phyloP scores from a whole-genome alignment of 2,113 vertebrate genomes.

The Alouatta palliata region DNA sequence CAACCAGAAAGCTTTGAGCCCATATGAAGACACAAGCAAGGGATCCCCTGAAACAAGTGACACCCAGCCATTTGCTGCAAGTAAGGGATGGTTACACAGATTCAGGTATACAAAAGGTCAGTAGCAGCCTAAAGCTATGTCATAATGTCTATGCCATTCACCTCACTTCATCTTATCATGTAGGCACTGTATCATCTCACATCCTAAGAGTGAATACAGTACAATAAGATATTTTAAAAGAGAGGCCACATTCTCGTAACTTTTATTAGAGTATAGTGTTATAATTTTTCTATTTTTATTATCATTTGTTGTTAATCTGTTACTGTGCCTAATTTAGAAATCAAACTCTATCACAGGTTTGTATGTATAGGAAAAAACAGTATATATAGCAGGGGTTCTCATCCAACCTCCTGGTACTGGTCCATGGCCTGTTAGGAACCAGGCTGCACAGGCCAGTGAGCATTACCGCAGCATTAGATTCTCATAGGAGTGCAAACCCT shows the following conservation, averaged over 20 bases:
- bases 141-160: not conserved
- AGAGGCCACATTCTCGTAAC: not conserved
- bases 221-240: not conserved
- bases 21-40: not conserved
- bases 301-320: not conserved
- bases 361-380: not conserved
- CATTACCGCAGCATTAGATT: too few relatives aligned
- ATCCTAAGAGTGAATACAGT: not conserved
- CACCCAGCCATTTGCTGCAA: not conserved
- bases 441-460: too few relatives aligned
- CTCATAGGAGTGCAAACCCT: too few relatives aligned
- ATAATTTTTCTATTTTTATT: not conserved
- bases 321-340: not conserved
- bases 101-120: not conserved
- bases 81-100: not conserved
- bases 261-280: not conserved
- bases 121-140: not conserved
- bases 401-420: too few relatives aligned
- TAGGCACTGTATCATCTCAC: not conserved
- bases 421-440: too few relatives aligned
- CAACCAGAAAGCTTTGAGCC: not conserved
- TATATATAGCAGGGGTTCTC: not conserved
- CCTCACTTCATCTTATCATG: not conserved
- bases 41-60: not conserved
- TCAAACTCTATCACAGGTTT: not conserved